These are phyloP conservation scores for Caenorhabditis plicata DNA, from an alignment of 2,888 invertebrate genomes.

Conservation along the genomic window DNA sequence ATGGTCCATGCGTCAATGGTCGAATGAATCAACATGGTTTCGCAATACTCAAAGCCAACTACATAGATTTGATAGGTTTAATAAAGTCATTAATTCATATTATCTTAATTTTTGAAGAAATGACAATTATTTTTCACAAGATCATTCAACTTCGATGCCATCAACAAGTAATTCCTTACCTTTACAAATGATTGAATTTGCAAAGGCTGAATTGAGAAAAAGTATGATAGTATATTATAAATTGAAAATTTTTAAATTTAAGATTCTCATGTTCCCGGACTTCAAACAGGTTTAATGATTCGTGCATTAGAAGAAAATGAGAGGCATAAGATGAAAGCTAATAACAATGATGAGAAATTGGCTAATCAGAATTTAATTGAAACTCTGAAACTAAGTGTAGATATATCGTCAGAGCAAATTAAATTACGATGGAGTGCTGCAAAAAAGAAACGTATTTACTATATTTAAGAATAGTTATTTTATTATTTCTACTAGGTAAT, in stretches of 20 bases:
- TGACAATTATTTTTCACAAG: not conserved
- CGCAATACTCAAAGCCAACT: too few species aligned
- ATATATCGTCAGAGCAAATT: conserved; percentile 18
- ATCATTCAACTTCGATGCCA: not conserved
- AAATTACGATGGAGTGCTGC: conserved; percentile 19
- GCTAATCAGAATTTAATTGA: not conserved
- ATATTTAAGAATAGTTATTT: conserved; percentile 2
- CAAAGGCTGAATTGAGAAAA: conserved; percentile 5
- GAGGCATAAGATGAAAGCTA: conserved; percentile 9
- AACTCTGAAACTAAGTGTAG: conserved; percentile 1
- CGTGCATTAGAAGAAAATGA: too few species aligned
- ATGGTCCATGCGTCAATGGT: too few species aligned
- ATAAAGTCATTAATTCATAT: too few species aligned
- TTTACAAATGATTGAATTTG: conserved; percentile 11
- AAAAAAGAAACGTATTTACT: conserved; percentile 4
- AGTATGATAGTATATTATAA: conserved; percentile 3
- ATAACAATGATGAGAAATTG: not conserved
- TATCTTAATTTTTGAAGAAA: too few species aligned
- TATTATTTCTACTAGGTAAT: not conserved
- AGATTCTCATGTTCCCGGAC: conserved; percentile 28
- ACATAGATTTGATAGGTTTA: too few species aligned
- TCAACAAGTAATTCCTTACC: not conserved
- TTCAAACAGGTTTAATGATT: conserved; percentile 16
- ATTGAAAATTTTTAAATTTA: not conserved
- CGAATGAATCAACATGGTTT: too few species aligned